Evolutionary conservation across 1,140 invertebrate genomes (phyloP), one percentile per base, ranked within the genome.

Genomic region (Coboldia fuscipes): DNA sequence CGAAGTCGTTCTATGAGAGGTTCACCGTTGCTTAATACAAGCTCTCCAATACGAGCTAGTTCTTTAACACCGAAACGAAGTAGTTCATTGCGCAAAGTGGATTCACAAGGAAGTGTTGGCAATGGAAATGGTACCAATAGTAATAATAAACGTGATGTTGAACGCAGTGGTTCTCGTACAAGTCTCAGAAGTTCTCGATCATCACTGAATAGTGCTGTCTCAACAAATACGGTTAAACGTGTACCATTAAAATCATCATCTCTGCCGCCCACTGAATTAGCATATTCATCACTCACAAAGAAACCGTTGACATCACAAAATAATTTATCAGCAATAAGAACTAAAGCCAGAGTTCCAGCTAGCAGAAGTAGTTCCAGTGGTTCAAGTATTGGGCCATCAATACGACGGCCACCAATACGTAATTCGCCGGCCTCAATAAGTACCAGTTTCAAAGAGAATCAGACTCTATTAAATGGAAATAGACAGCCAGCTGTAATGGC

Each of bases 131-230:
- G 12, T 18, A 17, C 30, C 21, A 35, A 20, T 16, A 21, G 3
- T 12, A 24, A 16, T 31, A 39, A 33, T n/a, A 36, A 44, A 3
- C 48, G 54, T 14, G 61, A 59, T n/a, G 67, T 70, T 2, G 66
- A 71, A 40, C 51, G 68, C 13, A 70, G 67, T 4, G 68, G 63
- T 29, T 75, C 72, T 0, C 57, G 75, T 12, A 75, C 73, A 21
- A 84, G 79, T 37, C 52, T 88, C 8, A 63, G 76, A 1, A 80
- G 78, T 41, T 85, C 81, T 1, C 59, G 75, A 4, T 83, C 78
- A 42, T 84, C 80, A 1, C 58, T 85, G 17, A 83, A 81, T 43
- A 82, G 78, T 47, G 68, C 75, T 1, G 72, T 71, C 0, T 84
- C 80, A 4, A 75, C 80, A 0, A 75, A 75, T 41, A 82, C 78